Conservation (phyloP, 1,140 invertebrate genomes). For the Scaptomyza hsui region DNA sequence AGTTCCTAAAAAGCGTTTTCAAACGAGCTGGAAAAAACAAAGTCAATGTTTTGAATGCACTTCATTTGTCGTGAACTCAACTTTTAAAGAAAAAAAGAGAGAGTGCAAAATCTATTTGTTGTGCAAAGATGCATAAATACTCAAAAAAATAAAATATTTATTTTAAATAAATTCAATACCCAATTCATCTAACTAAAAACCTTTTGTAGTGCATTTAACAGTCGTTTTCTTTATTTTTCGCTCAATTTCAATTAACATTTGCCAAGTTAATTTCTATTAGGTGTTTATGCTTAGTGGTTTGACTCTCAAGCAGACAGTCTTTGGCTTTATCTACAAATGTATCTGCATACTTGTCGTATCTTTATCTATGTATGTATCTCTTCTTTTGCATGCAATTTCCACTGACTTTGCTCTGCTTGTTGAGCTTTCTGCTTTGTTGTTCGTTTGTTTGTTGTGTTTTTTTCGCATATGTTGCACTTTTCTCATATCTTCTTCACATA, state of each 20-base stretch:
- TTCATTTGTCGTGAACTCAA: too few species aligned
- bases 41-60: too few species aligned
- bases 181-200: too few species aligned
- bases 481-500: slow-evolving; percentile 11
- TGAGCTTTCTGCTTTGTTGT: slow-evolving; percentile 12
- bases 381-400: slow-evolving; percentile 15
- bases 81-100: too few species aligned
- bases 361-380: slow-evolving; percentile 22
- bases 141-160: too few species aligned
- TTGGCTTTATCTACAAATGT: too few species aligned
- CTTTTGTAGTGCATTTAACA: slow-evolving; percentile 15
- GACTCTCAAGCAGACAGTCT: neutral
- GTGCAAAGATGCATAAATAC: too few species aligned
- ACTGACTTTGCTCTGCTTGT: slow-evolving; percentile 28
- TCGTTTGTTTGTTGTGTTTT: slow-evolving; percentile 19
- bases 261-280: slow-evolving; percentile 64
- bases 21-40: too few species aligned
- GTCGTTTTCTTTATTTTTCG: slow-evolving; percentile 1
- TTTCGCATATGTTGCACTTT: slow-evolving; percentile 56
- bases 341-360: slow-evolving; percentile 1
- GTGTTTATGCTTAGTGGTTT: slow-evolving; percentile 3
- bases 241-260: slow-evolving; percentile 34
- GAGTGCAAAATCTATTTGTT: too few species aligned
- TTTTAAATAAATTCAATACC: neutral
- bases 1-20: too few species aligned